Base-by-base conservation (phyloP, 1,140 invertebrate genomes). In the Lethrus apterus region DNA sequence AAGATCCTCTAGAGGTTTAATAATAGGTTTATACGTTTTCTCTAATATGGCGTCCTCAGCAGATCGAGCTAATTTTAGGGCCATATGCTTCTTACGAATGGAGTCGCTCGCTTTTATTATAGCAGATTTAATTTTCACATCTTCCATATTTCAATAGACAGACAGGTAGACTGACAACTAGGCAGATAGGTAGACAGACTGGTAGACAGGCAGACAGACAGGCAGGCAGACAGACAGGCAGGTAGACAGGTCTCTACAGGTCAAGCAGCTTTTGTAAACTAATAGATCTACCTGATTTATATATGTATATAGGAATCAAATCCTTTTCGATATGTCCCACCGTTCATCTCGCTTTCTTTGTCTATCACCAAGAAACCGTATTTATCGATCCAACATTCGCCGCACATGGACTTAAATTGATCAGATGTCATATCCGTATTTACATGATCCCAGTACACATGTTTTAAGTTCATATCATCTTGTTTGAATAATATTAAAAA, bases 401-500 rank as follows among this genome's bases (percentile, higher is more conserved):
- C 15, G 30, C 43, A 46, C 14, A 51, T 48, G 21, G 2, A 5
- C 23, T 38, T 35, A 26, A 48, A 48, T 40, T 52, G 30, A 7
- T 48, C 32, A 21, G 20, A 52, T 13, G 32, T 26, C 46, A 52
- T 48, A 42, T 52, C 50, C n/a, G 46, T 32, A 42, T 30, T 23
- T 2, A 53, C 47, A 44, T 53, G 51, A 20, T 53, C 46, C n/a
- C 45, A 21, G 21, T 50, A 50, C 1, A 44, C 23, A 38, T 50
- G 48, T 23, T 40, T 34, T 5, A 54, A 23, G 15, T 54, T 54
- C 10, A 50, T 5, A 30, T 44, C 31, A 35, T 52, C 42, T 33
- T 45, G 42, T 45, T 49, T 44, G 46, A 70, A 70, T 17, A 66
- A 2, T 31, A 65, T 50, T n/a, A 70, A 35, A 11, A 70, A 56